Evolutionary conservation across 2,113 vertebrate species (phyloP), one percentile per base, ranked within the genome.

Genomic region (Saccopteryx bilineata): DNA sequence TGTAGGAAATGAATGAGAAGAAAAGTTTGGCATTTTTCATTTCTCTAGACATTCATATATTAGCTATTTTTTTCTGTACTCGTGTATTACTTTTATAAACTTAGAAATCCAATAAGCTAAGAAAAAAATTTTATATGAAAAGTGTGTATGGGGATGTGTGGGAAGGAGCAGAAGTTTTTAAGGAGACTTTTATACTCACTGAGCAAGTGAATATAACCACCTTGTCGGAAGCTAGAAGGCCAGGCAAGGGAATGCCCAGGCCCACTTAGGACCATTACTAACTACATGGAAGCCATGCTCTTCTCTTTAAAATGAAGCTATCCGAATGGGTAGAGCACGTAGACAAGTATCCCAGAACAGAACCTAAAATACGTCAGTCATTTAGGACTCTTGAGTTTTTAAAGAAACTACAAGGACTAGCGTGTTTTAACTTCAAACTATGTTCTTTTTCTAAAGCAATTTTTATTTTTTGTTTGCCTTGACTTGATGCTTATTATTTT

Each of bases 341-440:
- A 65, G 46, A 52, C 6, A 54, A 21, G 31, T n/a, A 65, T 81
- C 26, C 18, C 66, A 85, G 86, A 88, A 71, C 19, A 18, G 60
- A 91, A 69, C 52, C 58, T 87, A 87, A 92, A 96, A 52, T 66
- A 78, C 87, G 15, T 84, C 69, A 84, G 9, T 94, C 74, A 56
- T 13, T 78, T 82, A 60, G 9, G 61, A 66, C 9, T 23, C 31
- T n/a, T 48, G 21, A 18, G 39, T 86, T 78, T 93, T 66, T 24
- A 83, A 83, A 69, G 60, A 74, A 90, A 92, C 21, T 39, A 15
- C 10, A 39, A 71, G 28, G 26, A 93, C 46, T 33, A 48, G 28
- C 33, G 33, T 61, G 80, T 48, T 76, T 91, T 75, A 69, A 76
- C n/a, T 58, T 86, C 65, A 68, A 89, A 82, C 52, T 17, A 5